Evolutionary conservation across 92 coral and sea anemone species (phyloP), one percentile per base, ranked within the genome.

Genomic region (Heteractis magnifica): DNA sequence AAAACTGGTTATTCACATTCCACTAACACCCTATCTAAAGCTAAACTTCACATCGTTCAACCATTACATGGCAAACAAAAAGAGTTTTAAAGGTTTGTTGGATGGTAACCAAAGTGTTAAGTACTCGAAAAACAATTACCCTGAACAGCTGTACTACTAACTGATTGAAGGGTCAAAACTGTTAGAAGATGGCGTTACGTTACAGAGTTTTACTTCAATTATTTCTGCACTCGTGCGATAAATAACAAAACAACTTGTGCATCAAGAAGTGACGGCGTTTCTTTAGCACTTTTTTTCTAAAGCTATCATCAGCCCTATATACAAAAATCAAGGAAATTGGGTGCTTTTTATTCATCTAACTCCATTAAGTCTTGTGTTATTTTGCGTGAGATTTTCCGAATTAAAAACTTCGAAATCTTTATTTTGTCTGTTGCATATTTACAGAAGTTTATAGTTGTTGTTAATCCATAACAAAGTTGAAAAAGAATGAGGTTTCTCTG

Each of bases 41-140:
- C 26, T 18, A 19, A 18, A 64, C 8, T 18, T 64, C 11, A 19
- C 7, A 18, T 19, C 16, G n/a, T 6, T n/a, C 15, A 64, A 4
- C n/a, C 8, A 64, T 64, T 18, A 19, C 8, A 64, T 19, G 5
- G 23, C 20, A 18, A 64, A 64, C 71, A 64, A 64, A 6, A 12
- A 12, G 64, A 13, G 64, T 58, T 12, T 64, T 64, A 23, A 16
- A 6, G 23, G 4, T 16, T 64, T 64, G 41, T 64, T 18, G 8
- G 8, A 19, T 18, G 26, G 58, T 4, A n/a, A 16, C n/a, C 7
- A 64, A 64, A 64, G 10, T 23, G 21, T 64, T 64, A 64, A 64
- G 71, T 9, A 64, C 71, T 64, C 71, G 71, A 64, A 15, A 19
- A 64, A 64, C 71, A 64, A 64, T 64, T 18, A 64, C 71, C 71